Evolutionary conservation across 2,797 vertebrate genomes (phyloP), one percentile per base, ranked within the genome.

Genomic region (Mus spretus): DNA sequence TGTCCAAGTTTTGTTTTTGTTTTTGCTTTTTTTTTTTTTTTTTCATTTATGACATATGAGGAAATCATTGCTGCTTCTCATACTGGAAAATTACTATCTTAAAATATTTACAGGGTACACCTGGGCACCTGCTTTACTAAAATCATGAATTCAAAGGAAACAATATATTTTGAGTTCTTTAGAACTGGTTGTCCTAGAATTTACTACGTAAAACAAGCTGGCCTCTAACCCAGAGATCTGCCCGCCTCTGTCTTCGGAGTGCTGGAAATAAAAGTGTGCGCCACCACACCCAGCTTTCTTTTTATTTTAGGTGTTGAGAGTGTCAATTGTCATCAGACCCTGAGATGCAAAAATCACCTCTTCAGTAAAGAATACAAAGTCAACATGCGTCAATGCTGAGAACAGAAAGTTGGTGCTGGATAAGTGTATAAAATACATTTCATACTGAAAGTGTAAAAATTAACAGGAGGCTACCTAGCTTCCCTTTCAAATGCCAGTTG

Each of bases 111-210:
- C 82, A 77, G 90, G 88, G 55, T 40, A 89, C 8, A 96, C 4
- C 40, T 57, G 28, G 37, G 61, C 84, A 78, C 5, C 13, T 78
- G 77, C 67, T 94, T 94, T 74, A 65, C 63, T 82, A 67, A 91
- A 97, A 11, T 86, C 84, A 94, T 44, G 24, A 89, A 65, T 83
- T 95, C 28, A 75, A 92, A 90, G 80, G 7, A 53, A 90, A 86
- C 63, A 70, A 84, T 34, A 70, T 9, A 78, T 19, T 19, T 0
- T 91, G 80, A 85, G 19, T 84, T 47, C 44, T 65, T 65, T 53
- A 31, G 6, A 85, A 50, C 11, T 9, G 61, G 63, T 1, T n/a
- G 6, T 9, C 63, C 20, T 15, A 47, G 63, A 53, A 53, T 19
- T 50, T 31, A 67, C 19, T n/a, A 1, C 24, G 11, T 53, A 67